Base-by-base conservation (phyloP, 2,797 vertebrate species). In the Tokudaia muenninki region DNA sequence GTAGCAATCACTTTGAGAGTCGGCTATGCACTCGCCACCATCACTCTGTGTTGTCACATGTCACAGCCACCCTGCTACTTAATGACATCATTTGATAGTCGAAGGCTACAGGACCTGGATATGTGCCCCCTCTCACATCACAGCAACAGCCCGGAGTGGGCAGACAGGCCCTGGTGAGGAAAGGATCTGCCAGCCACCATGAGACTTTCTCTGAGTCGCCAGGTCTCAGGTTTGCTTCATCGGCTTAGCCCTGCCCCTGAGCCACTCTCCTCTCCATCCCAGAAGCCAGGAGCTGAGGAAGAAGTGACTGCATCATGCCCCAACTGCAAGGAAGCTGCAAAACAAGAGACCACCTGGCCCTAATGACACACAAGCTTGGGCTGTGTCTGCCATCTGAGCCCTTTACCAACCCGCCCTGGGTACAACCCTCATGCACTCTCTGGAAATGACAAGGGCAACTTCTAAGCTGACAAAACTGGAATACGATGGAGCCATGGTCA, bases 121-220 rank as follows among this genome's bases (percentile, higher is more conserved):
- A 19, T 24, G 1, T 17, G 34, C 77, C 29, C n/a, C 89, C 82
- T 47, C 16, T 0, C 1, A 67, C 90, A 96, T 86, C 93, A 96
- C 31, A n/a, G 7, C 82, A 34, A 63, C 41, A 47, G 37, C 67
- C 8, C 0, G 65, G 24, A 47, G 83, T 89, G 59, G 96, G 97
- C 97, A 88, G 41, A 96, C 91, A 87, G 19, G 72, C 21, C 22
- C 72, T 19, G n/a, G 83, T 97, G 97, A 98, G 93, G 97, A 96
- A 97, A 67, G 47, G 63, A 55, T 84, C 93, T 94, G 74, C 86
- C 96, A 97, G 93, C 88, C 93, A 74, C 95, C 87, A 90, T 84
- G 96, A 97, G 57, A 90, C 94, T 97, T 96, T 93, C 95, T 98
- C 94, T 97, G 98, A 98, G 97, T 98, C 97, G 98, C 70, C 75